Conservation (phyloP, 2,888 invertebrate genomes). For the Metellina segmentata region DNA sequence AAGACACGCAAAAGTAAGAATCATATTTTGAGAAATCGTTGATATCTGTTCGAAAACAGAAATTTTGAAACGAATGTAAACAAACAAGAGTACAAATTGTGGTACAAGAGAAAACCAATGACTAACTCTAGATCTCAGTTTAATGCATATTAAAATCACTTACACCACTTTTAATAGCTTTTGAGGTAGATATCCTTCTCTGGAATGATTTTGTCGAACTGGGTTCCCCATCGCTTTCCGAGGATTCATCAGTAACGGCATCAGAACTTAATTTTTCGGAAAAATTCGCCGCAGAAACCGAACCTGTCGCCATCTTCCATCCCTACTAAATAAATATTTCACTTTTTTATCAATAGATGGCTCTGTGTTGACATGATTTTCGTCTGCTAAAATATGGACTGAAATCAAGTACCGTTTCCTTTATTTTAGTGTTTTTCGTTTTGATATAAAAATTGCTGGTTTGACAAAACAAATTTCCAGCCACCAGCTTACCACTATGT, state of each 20-base stretch:
- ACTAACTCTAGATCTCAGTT: no score
- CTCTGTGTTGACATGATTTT: conserved; percentile 20
- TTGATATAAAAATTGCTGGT: no score
- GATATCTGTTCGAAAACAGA: no score
- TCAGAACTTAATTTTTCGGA: conserved; percentile 76
- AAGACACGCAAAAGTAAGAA: no score
- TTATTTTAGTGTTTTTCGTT: no score
- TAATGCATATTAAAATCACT: conserved; percentile 80
- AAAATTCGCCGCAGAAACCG: conserved; percentile 65
- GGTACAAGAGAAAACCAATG: no score
- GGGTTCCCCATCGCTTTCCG: conserved; percentile 91
- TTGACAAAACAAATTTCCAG: no score
- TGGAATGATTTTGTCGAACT: conserved; percentile 89
- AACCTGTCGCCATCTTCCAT: conserved; percentile 77
- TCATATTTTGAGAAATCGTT: no score
- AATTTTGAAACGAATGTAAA: no score
- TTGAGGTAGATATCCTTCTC: conserved; percentile 90
- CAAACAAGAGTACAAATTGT: no score
- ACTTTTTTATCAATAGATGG: conserved; percentile 58
- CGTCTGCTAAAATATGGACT: conserved; percentile 53
- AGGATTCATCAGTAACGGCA: conserved; percentile 84
- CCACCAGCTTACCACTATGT: no score
- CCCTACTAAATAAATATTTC: conserved; percentile 60
- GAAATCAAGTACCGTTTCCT: no score
- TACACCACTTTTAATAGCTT: conserved; percentile 90